These are phyloP conservation scores for Actias luna DNA, from an alignment of 2,888 invertebrate species.

Conservation along the genomic window DNA sequence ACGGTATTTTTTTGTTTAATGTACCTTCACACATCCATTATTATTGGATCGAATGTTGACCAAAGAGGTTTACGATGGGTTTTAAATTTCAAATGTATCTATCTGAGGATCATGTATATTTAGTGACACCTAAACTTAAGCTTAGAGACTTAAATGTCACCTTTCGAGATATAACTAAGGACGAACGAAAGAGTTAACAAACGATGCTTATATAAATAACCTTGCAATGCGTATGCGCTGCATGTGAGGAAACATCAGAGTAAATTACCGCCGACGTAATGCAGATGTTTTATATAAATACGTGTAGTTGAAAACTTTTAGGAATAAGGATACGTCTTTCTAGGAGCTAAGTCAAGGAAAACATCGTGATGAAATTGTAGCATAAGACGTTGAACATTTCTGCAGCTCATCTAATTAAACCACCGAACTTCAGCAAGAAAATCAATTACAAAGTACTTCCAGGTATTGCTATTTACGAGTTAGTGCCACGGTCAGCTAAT, in stretches of 20 bases:
- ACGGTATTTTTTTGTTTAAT: no score
- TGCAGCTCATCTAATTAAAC: background rate
- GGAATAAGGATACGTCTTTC: background rate
- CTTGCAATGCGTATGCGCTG: slow-evolving; percentile 8
- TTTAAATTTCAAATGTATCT: no score
- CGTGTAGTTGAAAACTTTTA: background rate
- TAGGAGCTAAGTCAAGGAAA: background rate
- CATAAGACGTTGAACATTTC: background rate
- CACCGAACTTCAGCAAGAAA: background rate
- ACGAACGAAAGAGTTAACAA: background rate
- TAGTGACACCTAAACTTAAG: no score
- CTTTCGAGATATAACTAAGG: background rate
- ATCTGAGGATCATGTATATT: no score
- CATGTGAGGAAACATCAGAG: slow-evolving; percentile 13
- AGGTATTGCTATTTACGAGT: no score
- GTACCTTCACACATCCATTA: no score
- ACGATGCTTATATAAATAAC: slow-evolving; percentile 11
- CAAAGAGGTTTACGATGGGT: no score
- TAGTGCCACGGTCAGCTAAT: no score
- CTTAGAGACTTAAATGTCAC: background rate
- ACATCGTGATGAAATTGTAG: background rate
- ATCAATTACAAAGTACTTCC: background rate
- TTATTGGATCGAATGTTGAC: no score
- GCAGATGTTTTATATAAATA: slow-evolving; percentile 10
- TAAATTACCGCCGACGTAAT: background rate